These are phyloP conservation scores for Echinometra lucunter DNA, from an alignment of 53 echinoderm and acorn worm genomes.

Conservation along the genomic window DNA sequence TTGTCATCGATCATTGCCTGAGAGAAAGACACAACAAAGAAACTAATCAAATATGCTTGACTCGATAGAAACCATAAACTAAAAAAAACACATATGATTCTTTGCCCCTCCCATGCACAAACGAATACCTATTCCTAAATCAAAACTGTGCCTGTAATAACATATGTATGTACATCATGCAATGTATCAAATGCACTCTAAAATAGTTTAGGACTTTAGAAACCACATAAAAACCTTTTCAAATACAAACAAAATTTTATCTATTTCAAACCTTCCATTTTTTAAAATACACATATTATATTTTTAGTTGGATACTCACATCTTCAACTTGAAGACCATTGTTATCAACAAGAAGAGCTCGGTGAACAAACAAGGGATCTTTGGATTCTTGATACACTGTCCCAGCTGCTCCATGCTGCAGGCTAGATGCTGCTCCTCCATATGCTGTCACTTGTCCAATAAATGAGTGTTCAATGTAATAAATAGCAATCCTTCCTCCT, in stretches of 20 bases:
- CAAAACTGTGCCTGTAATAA: no score
- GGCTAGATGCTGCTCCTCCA: constrained; percentile 74
- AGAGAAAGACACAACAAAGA: background rate
- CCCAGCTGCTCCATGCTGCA: constrained; percentile 90
- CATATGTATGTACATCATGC: no score
- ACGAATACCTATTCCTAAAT: no score
- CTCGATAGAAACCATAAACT: no score
- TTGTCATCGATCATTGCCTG: constrained; percentile 80
- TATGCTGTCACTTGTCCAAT: constrained; percentile 73
- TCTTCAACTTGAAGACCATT: constrained; percentile 78
- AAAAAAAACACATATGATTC: no score
- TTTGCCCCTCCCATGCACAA: no score
- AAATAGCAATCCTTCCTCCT: constrained; percentile 89
- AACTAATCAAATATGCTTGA: no score
- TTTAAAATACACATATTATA: background rate
- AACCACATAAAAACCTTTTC: no score
- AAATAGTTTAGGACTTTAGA: no score
- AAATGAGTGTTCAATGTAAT: constrained; percentile 75
- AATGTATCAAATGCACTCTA: no score
- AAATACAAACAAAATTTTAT: no score
- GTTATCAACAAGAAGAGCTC: constrained; percentile 84
- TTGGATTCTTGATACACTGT: constrained; percentile 84
- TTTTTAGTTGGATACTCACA: constrained; percentile 62
- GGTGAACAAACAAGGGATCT: constrained; percentile 64
- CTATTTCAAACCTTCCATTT: no score